Evolutionary conservation across 2,113 vertebrate genomes (phyloP).

Genomic region (Cottus gobio): DNA sequence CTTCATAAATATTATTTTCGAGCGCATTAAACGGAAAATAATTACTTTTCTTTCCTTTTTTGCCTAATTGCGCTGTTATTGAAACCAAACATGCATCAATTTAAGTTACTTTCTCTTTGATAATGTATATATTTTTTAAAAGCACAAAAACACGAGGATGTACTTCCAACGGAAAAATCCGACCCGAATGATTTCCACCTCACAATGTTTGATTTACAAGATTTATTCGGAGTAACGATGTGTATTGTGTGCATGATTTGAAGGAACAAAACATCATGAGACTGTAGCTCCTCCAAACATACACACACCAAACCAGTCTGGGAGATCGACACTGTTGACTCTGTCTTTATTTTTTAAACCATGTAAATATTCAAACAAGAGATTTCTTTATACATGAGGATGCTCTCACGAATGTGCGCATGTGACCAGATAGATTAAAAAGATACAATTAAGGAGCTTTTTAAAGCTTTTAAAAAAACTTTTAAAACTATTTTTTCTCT

Average conservation of each 20-base stretch:
- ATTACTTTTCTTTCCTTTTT: neutral
- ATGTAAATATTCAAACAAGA: neutral
- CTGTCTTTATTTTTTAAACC: constrained; percentile 30
- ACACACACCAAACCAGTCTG: constrained; percentile 80
- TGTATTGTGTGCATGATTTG: constrained; percentile 47
- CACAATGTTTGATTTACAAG: constrained; percentile 64
- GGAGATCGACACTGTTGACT: constrained; percentile 44
- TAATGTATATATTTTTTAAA: neutral
- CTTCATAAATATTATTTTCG: neutral
- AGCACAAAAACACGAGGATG: neutral
- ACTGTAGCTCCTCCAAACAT: constrained; percentile 62
- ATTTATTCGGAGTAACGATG: constrained; percentile 40
- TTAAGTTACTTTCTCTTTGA: neutral
- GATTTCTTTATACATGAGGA: constrained; percentile 11
- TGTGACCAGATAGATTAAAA: neutral
- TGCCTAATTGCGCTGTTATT: neutral
- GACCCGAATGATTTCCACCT: neutral
- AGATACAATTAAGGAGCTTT: neutral
- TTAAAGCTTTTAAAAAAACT: neutral
- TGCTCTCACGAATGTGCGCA: neutral
- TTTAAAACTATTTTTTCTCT: no score
- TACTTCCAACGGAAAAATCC: neutral
- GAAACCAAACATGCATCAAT: neutral
- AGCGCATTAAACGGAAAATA: neutral
- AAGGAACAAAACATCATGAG: constrained; percentile 31